Conservation (phyloP, 2,888 invertebrate genomes). For the Magallana nippona region DNA sequence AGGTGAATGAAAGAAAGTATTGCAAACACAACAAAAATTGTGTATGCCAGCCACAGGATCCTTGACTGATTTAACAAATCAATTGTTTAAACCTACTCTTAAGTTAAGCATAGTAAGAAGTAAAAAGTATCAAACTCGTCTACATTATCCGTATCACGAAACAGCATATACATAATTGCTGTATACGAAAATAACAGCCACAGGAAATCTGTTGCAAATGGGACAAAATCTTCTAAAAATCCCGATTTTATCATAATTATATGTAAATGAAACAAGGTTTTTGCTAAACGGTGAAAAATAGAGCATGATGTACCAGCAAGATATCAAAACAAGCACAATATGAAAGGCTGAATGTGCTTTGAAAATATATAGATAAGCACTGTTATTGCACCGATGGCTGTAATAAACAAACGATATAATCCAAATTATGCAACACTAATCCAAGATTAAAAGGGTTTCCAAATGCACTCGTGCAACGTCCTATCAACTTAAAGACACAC, state of each 20-base stretch:
- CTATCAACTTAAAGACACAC: too few relatives aligned
- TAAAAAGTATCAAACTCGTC: slow-evolving; percentile 46
- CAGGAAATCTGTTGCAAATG: slow-evolving; percentile 56
- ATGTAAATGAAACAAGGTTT: slow-evolving; percentile 59
- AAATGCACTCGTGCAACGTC: too few relatives aligned
- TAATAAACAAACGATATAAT: slow-evolving; percentile 51
- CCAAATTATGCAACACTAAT: slow-evolving; percentile 51
- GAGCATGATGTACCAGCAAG: slow-evolving; percentile 60
- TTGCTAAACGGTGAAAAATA: slow-evolving; percentile 55
- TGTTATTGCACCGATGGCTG: slow-evolving; percentile 50
- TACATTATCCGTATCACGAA: slow-evolving; percentile 44
- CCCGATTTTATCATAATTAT: slow-evolving; percentile 60
- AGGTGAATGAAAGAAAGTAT: slow-evolving; percentile 64
- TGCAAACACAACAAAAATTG: slow-evolving; percentile 60
- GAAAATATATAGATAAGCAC: too few relatives aligned
- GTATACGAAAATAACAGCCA: slow-evolving; percentile 57
- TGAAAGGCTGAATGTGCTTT: slow-evolving; percentile 53
- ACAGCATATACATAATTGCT: slow-evolving; percentile 53
- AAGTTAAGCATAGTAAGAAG: slow-evolving; percentile 63
- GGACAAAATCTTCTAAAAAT: slow-evolving; percentile 57
- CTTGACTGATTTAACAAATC: slow-evolving; percentile 51
- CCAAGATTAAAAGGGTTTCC: not conserved
- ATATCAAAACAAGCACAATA: slow-evolving; percentile 54
- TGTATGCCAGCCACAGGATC: slow-evolving; percentile 57
- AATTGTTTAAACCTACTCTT: slow-evolving; percentile 66